Conservation (phyloP, 1,140 invertebrate species). For the Doryteuthis pealeii region DNA sequence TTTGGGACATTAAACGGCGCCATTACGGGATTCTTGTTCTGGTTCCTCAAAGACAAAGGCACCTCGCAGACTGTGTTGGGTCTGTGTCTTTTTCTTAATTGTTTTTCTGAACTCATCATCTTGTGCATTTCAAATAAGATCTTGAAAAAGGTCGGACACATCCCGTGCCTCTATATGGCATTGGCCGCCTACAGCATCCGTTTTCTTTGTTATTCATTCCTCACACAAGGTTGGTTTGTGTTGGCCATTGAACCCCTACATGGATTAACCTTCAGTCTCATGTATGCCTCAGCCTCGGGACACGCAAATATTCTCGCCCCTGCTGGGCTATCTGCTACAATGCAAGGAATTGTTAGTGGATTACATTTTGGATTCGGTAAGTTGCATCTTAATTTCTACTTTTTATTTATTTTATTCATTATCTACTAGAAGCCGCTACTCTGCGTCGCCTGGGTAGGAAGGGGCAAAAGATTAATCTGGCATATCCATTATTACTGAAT, state of each 20-base stretch:
- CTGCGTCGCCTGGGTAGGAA: too few relatives aligned
- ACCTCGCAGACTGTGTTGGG: conserved; percentile 82
- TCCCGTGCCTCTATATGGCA: conserved; percentile 79
- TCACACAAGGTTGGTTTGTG: conserved; percentile 72
- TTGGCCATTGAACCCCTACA: conserved; percentile 84
- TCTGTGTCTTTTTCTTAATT: conserved; percentile 76
- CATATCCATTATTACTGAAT: too few relatives aligned
- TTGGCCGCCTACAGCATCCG: conserved; percentile 75
- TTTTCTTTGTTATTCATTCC: conserved; percentile 79
- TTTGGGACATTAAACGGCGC: conserved; percentile 82
- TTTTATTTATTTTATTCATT: too few relatives aligned
- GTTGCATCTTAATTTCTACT: conserved; percentile 12
- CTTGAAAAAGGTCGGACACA: conserved; percentile 79
- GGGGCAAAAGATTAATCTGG: too few relatives aligned
- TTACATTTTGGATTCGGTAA: conserved; percentile 62
- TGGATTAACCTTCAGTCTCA: conserved; percentile 84
- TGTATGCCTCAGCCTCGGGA: conserved; percentile 85
- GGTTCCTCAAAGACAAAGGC: conserved; percentile 76
- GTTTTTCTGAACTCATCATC: conserved; percentile 81
- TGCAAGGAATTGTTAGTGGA: conserved; percentile 79
- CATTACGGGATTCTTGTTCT: conserved; percentile 88
- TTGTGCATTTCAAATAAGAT: conserved; percentile 76
- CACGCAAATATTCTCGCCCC: conserved; percentile 84
- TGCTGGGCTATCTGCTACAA: conserved; percentile 80
- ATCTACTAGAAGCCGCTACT: too few relatives aligned